Evolutionary conservation across 2,113 vertebrate species (phyloP).

Genomic region (Vireo altiloquus): DNA sequence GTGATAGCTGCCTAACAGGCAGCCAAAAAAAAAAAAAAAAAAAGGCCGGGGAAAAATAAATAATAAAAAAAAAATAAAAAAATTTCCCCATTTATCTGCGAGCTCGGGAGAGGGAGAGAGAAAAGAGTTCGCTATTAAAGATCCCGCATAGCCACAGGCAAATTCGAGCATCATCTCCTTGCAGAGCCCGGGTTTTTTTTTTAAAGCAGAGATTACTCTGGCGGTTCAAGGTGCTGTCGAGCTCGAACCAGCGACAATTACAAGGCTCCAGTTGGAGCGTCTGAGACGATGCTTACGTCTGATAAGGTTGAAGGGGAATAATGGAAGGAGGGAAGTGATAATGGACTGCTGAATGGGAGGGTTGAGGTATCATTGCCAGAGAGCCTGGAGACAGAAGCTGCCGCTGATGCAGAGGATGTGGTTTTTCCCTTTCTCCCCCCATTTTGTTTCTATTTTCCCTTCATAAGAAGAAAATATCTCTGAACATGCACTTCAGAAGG

Average conservation of each 20-base stretch:
- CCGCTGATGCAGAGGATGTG: constrained; percentile 6
- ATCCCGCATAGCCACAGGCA: constrained; percentile 77
- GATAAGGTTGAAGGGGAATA: constrained; percentile 82
- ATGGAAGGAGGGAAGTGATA: constrained; percentile 74
- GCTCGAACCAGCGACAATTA: constrained; percentile 80
- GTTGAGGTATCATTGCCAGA: constrained; percentile 68
- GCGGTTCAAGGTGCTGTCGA: constrained; percentile 81
- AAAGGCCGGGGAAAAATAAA: constrained; percentile 67
- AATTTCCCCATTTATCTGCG: constrained; percentile 70
- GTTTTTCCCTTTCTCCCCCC: neutral
- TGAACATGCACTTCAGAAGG: constrained; percentile 57
- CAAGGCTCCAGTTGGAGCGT: constrained; percentile 75
- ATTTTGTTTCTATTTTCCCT: constrained; percentile 72
- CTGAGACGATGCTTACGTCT: constrained; percentile 73
- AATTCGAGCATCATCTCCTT: constrained; percentile 73
- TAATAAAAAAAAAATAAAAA: neutral
- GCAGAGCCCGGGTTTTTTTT: constrained; percentile 59
- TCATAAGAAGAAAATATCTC: constrained; percentile 24
- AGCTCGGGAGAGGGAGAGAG: constrained; percentile 23
- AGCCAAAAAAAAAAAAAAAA: neutral
- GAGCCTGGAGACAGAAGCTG: constrained; percentile 72
- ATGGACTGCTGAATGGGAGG: constrained; percentile 76
- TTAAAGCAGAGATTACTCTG: constrained; percentile 75
- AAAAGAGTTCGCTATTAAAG: constrained; percentile 75
- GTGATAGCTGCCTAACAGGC: constrained; percentile 63